Conservation (phyloP, 2,797 vertebrate genomes). For the Notolabrus celidotus region DNA sequence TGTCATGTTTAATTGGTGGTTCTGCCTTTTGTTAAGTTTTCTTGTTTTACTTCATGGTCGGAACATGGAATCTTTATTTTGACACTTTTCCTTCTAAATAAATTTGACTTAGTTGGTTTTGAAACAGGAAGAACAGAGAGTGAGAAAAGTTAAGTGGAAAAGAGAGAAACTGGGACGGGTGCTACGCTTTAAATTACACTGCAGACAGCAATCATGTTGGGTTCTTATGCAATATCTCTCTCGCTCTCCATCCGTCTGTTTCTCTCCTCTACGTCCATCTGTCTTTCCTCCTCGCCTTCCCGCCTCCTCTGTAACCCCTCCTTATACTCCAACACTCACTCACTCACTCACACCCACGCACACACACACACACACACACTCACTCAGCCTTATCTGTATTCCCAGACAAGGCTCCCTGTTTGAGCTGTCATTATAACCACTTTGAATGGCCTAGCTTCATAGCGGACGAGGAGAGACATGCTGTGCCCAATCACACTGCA, state of each 20-base stretch:
- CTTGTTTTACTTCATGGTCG: slow-evolving; percentile 36
- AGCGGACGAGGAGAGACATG: slow-evolving; percentile 71
- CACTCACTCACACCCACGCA: no score
- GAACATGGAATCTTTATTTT: slow-evolving; percentile 25
- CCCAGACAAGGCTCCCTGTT: slow-evolving; percentile 80
- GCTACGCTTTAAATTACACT: slow-evolving; percentile 54
- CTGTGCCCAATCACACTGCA: slow-evolving; percentile 78
- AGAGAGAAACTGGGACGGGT: slow-evolving; percentile 43
- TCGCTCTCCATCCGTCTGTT: slow-evolving; percentile 47
- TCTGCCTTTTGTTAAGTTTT: slow-evolving; percentile 22
- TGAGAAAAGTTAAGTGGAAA: slow-evolving; percentile 48
- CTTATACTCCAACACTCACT: slow-evolving; percentile 43
- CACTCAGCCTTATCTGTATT: slow-evolving; percentile 75
- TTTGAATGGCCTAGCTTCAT: slow-evolving; percentile 76
- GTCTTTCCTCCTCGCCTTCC: slow-evolving; percentile 56
- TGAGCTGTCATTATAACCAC: slow-evolving; percentile 80
- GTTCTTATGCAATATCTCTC: slow-evolving; percentile 55
- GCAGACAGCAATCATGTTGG: slow-evolving; percentile 57
- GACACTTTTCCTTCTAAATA: slow-evolving; percentile 31
- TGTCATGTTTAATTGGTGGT: slow-evolving; percentile 27
- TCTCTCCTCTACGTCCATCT: slow-evolving; percentile 60
- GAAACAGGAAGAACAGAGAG: slow-evolving; percentile 26
- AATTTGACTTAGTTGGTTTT: slow-evolving; percentile 34
- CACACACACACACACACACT: slow-evolving; percentile 18
- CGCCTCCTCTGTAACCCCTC: slow-evolving; percentile 56